Conservation (phyloP, 2,797 vertebrate genomes). For the Acestrorhynchus altus region DNA sequence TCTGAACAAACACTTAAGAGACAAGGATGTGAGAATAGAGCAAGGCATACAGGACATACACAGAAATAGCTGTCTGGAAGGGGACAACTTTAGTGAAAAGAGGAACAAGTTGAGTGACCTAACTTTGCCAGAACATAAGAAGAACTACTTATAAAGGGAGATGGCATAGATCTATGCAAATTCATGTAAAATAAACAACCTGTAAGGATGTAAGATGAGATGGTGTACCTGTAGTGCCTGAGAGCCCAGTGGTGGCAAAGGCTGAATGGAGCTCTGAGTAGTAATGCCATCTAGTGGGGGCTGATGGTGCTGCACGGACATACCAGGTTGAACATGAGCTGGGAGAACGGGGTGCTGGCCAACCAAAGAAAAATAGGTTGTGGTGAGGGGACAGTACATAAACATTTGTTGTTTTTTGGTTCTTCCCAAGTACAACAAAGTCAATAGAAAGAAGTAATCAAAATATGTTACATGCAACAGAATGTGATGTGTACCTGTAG, state of each 20-base stretch:
- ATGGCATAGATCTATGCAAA: neutral
- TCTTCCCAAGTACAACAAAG: neutral
- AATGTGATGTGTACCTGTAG: slow-evolving; percentile 79
- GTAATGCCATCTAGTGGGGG: slow-evolving; percentile 63
- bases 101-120: neutral
- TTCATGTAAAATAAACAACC: neutral
- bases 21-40: neutral
- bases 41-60: no score
- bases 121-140: neutral
- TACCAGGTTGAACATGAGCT: slow-evolving; percentile 64
- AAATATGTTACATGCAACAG: neutral
- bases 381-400: neutral
- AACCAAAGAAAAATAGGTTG: neutral
- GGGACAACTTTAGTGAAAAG: neutral
- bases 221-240: slow-evolving; percentile 84
- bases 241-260: slow-evolving; percentile 72
- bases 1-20: neutral
- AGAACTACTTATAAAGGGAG: neutral
- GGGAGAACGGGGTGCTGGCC: slow-evolving; percentile 66
- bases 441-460: neutral
- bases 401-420: neutral
- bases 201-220: neutral
- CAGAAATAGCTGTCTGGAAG: neutral
- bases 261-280: slow-evolving; percentile 48
- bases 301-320: slow-evolving; percentile 62